Evolutionary conservation across 2,888 invertebrate genomes (phyloP), one percentile per base, ranked within the genome.

Genomic region (Watsonalla cultraria): DNA sequence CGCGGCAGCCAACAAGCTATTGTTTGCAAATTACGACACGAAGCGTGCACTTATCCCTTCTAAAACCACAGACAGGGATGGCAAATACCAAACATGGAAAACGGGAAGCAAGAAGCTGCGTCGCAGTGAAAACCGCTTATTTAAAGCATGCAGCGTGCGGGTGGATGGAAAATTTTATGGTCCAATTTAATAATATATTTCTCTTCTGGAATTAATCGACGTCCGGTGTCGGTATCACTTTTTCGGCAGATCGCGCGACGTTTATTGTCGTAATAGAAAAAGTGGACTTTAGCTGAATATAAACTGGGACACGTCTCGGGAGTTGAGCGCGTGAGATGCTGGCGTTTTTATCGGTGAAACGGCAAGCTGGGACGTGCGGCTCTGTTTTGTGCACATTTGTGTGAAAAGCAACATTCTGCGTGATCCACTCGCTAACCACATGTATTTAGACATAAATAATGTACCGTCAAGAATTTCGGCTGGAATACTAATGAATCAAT

Each of bases 1-100:
- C 86, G 84, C 76, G 79, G 82, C 80, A 76, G 78, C 71, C 77
- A 78, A 90, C 90, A 89, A 75, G 84, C 86, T 72, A 91, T 90
- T 91, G 90, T 90, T 90, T 91, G 90, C 88, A 87, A 90, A 90
- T 91, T 70, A 66, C 72, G 74, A 83, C 84, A 83, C 72, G 77
- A 68, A 76, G 72, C 73, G 70, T 74, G 74, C 74, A 78, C 73
- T 80, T 76, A 76, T 76, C 64, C 69, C 62, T 68, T 66, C 71
- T 62, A 54, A 71, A 65, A 68, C 67, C 61, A 57, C 47, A 55
- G 67, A 76, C 62, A 66, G 70, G 69, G 79, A 80, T 62, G 60
- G 66, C 64, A 68, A 59, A 70, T 70, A 63, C 63, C 62, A 64
- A 62, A 65, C 54, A 51, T 51, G 51, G 59, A 45, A 49, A 47